These are phyloP conservation scores for Diploptera punctata DNA, from an alignment of 2,888 invertebrate genomes.

Conservation along the genomic window DNA sequence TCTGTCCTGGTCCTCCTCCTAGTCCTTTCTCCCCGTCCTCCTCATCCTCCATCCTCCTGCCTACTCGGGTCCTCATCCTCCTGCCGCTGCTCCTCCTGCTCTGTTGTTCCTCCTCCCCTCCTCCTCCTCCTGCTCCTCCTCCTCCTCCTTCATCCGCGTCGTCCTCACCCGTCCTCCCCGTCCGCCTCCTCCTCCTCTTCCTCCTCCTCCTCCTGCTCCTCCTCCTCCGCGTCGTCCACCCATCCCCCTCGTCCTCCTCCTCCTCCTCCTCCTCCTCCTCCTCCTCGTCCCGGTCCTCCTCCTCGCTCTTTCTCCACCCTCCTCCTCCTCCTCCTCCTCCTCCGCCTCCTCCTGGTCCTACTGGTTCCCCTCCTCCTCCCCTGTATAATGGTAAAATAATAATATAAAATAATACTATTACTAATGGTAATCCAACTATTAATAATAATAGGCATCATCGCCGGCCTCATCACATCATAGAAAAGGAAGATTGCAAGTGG, in stretches of 20 bases:
- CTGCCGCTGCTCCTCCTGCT: not conserved
- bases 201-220: not conserved
- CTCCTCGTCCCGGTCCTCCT: not conserved
- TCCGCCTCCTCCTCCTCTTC: too few species aligned
- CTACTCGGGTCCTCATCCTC: not conserved
- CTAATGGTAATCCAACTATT: too few species aligned
- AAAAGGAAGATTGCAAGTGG: too few species aligned
- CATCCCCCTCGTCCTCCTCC: too few species aligned
- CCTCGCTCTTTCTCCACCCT: not conserved
- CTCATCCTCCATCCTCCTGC: too few species aligned
- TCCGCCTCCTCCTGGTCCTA: not conserved
- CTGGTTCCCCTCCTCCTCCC: not conserved
- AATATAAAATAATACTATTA: too few species aligned
- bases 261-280: not conserved
- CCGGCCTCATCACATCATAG: too few species aligned
- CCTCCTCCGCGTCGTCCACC: not conserved
- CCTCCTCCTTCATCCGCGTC: not conserved
- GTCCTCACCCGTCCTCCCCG: not conserved
- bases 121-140: not conserved
- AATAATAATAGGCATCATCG: too few species aligned
- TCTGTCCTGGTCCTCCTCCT: too few species aligned
- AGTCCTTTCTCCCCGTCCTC: too few species aligned
- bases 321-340: too few species aligned
- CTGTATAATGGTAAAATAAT: too few species aligned
- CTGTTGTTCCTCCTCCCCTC: not conserved